phyloP scores from a whole-genome alignment of 2,888 invertebrate genomes.

The Aleiodes testaceus region DNA sequence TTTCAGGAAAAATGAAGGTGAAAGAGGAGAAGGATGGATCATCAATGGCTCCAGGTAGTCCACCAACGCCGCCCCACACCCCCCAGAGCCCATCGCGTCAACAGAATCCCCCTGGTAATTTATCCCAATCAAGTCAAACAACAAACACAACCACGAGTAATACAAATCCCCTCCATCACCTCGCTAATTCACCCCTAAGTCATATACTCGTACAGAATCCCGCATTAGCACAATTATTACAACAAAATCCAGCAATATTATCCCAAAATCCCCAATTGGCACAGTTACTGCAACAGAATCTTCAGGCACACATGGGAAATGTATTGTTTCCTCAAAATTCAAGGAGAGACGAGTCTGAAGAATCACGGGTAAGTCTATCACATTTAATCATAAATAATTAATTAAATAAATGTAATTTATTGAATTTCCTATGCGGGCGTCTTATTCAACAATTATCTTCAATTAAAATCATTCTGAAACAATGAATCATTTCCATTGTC shows the following conservation, averaged over 20 bases:
- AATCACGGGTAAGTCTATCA: slow-evolving; percentile 66
- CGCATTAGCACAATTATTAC: slow-evolving; percentile 67
- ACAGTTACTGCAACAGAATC: slow-evolving; percentile 69
- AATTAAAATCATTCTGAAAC: slow-evolving; percentile 22
- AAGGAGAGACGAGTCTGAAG: slow-evolving; percentile 64
- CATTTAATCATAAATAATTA: no score
- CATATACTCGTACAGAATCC: slow-evolving; percentile 70
- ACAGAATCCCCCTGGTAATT: slow-evolving; percentile 57
- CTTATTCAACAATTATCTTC: slow-evolving; percentile 35
- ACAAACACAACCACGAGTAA: slow-evolving; percentile 59
- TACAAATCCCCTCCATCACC: slow-evolving; percentile 55
- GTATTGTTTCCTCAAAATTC: slow-evolving; percentile 63
- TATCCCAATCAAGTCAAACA: slow-evolving; percentile 64
- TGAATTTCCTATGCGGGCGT: slow-evolving; percentile 36
- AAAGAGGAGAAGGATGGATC: slow-evolving; percentile 70
- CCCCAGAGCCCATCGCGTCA: slow-evolving; percentile 70
- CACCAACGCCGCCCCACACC: slow-evolving; percentile 71
- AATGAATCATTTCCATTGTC: no score
- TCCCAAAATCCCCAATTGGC: slow-evolving; percentile 69
- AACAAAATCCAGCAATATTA: slow-evolving; percentile 69
- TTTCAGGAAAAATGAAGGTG: slow-evolving; percentile 66
- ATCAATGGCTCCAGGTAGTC: slow-evolving; percentile 71
- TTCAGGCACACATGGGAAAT: slow-evolving; percentile 69
- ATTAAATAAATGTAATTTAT: no score
- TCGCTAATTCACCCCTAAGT: slow-evolving; percentile 65